Base-by-base conservation (phyloP, 2,888 invertebrate genomes). In the Drosophila ustulata region DNA sequence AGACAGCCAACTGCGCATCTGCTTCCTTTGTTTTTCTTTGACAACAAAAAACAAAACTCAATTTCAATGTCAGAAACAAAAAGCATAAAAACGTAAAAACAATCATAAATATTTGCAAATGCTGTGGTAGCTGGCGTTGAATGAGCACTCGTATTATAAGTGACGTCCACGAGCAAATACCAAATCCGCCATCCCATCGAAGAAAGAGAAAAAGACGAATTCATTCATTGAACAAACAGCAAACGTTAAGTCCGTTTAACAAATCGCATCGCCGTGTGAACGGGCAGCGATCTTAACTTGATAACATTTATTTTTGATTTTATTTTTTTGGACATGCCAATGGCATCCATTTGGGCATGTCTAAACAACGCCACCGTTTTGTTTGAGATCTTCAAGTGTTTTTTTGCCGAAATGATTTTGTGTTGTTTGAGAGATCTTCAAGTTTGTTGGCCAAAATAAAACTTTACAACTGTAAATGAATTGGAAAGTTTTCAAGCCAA, bases 31-130 rank as follows among this genome's bases (percentile, higher is more conserved):
- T 7, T 51, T 50, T 18, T 18, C 41, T 46, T 7, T 37, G 26
- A 11, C 23, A 32, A 8, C 41, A 67, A 34, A 6, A 47, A 61
- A 34, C 11, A 32, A 32, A 8, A 26, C 25, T n/a, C 2, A 37
- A 61, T 30, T 61, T 75, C 75, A 75, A 75, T 79, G 80, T 65
- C 75, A 61, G 28, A 39, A 79, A 77, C 49, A 78, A 66, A 9
- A 23, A 26, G 5, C 32, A 3, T 18, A 18, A 2, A 18, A 18
- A 18, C 32, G 9, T 18, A 18, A 37, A 71, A 47, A 46, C 80
- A 75, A 70, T 70, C 28, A 59, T 52, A 76, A 82, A 88, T 84
- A 84, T 89, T 89, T 84, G 67, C 64, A n/a, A 46, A 66, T 45
- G 57, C 43, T 62, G 50, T 64, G 71, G 86, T 68, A 64, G 77